Evolutionary conservation across 2,888 invertebrate species (phyloP).

Genomic region (Cryptus viduatorius): DNA sequence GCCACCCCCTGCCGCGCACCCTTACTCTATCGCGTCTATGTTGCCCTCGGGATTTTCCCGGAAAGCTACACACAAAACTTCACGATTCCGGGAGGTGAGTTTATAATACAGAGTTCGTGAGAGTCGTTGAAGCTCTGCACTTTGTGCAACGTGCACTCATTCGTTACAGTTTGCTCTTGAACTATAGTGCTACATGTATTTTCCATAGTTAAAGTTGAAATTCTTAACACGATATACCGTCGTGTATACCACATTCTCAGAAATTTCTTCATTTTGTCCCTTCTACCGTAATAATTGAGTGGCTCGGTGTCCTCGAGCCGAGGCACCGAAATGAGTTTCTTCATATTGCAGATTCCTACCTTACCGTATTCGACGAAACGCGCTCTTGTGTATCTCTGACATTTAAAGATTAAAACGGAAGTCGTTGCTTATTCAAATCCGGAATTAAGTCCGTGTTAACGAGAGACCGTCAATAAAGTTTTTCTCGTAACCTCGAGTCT

Average conservation of each 20-base stretch:
- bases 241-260: not conserved
- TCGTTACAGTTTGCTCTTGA: constrained; percentile 48
- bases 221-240: not conserved
- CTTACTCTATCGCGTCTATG: constrained; percentile 13
- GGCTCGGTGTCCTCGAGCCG: not conserved
- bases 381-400: too few relatives aligned
- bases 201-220: not conserved
- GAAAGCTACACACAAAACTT: constrained; percentile 27
- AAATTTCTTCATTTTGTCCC: not conserved
- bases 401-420: too few relatives aligned
- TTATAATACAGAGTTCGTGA: constrained; percentile 32
- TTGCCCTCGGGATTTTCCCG: constrained; percentile 37
- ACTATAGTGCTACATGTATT: not conserved
- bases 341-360: not conserved
- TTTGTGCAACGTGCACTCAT: constrained; percentile 32
- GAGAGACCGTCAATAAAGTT: constrained; percentile 4
- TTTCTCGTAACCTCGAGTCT: not conserved
- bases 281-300: not conserved
- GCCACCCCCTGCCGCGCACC: constrained; percentile 20
- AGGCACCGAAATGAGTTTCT: not conserved
- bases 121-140: constrained; percentile 30
- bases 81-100: constrained; percentile 14
- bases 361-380: too few relatives aligned
- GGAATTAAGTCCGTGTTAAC: not conserved
- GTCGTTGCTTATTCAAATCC: too few relatives aligned